Percentiles rank a stretch among this genome's conserved stretches.
Evolutionary conservation across 2,113 vertebrate genomes (phyloP).

Genomic region (Patagioenas fasciata): DNA sequence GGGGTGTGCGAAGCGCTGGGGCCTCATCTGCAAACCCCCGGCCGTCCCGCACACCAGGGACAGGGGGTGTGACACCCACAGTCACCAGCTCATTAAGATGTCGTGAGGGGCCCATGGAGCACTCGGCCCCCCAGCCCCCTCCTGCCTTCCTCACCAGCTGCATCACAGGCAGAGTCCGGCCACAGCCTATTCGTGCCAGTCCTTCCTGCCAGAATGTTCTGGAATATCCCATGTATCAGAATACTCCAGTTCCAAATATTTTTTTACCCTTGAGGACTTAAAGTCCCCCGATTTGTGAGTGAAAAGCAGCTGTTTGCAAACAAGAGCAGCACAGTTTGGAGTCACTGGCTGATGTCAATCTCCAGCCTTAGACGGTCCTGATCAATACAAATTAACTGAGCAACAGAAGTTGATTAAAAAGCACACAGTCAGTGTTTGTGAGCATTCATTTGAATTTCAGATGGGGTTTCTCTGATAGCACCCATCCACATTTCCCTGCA

Average conservation of each 20-base stretch:
- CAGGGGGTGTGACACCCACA: too few species aligned
- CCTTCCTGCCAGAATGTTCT: neutral
- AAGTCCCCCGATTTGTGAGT: neutral
- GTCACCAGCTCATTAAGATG: neutral
- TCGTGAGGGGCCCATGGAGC: too few species aligned
- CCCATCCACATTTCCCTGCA: neutral
- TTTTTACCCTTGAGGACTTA: neutral
- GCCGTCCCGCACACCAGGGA: neutral
- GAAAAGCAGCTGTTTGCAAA: neutral
- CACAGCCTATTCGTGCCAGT: neutral
- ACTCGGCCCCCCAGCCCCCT: neutral
- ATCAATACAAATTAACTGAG: neutral
- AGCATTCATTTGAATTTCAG: neutral
- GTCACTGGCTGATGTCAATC: neutral
- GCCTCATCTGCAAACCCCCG: neutral
- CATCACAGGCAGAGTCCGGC: neutral
- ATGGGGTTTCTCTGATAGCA: neutral
- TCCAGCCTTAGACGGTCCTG: neutral
- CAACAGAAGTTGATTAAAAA: neutral
- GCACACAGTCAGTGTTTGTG: neutral
- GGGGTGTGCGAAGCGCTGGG: fast-evolving
- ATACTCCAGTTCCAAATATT: neutral
- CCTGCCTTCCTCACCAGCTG: neutral
- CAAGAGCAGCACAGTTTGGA: neutral
- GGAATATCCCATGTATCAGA: neutral